Evolutionary conservation across 2,113 vertebrate genomes (phyloP), one percentile per base, ranked within the genome.

Genomic region (Otus sunia): DNA sequence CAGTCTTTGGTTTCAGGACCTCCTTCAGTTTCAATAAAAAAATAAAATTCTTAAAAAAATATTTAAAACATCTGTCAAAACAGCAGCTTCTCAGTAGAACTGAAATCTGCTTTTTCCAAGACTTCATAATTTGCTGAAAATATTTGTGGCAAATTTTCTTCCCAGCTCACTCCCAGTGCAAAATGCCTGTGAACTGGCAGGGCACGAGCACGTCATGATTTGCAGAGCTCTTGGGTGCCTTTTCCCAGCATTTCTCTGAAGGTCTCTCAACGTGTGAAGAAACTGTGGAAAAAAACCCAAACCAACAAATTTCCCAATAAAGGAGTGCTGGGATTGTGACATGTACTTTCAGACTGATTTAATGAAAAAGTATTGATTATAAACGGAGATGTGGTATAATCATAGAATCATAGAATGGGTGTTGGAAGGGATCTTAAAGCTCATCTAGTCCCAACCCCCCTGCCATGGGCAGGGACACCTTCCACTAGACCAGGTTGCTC

Each of bases 41-140:
- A 92, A 92, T 27, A 25, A 91, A 95, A 96, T 91, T 92, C 87
- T 90, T 94, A 53, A 53, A 82, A 94, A 97, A 93, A 94, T 88
- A 95, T 93, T 92, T 90, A 86, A 96, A 97, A 94, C 96, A 96
- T 96, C 96, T 97, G 96, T 97, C 58, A 95, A 96, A 97, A 96
- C 93, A 97, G 55, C 58, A 71, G 7, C 80, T 95, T 96, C 90
- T 96, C 85, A 95, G 88, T 90, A 93, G 88, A 94, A 83, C 82
- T 0, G 0, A 96, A 96, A 93, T 92, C 92, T 80, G 67, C 71
- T 90, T 96, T 96, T 96, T 90, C 93, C 93, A 95, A 96, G 96
- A 86, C 90, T 96, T 94, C 25, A 41, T 92, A 92, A 96, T 96
- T 96, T 80, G 82, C 71, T 94, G 95, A 92, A 90, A 96, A 92